Evolutionary conservation across 2,888 invertebrate species (phyloP).

Genomic region (Limnephilus rhombicus): DNA sequence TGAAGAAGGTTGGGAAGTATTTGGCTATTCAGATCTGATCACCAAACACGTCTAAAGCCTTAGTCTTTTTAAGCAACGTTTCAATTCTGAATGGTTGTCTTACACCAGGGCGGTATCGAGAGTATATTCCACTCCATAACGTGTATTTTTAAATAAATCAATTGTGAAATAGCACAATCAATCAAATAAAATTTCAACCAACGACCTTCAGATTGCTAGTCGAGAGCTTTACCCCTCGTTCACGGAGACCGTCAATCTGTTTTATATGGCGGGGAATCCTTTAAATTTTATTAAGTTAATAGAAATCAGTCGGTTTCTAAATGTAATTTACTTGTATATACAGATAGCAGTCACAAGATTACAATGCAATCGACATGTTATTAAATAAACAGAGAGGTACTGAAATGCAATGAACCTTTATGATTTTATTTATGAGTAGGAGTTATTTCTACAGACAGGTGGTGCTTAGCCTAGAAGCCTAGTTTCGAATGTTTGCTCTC

Average conservation of each 20-base stretch:
- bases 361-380: neutral
- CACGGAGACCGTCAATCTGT: neutral
- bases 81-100: no score
- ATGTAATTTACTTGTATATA: neutral
- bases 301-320: neutral
- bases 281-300: neutral
- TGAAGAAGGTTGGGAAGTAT: no score
- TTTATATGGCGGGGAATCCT: neutral
- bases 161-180: no score
- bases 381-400: neutral
- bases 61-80: no score
- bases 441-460: neutral
- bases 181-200: no score
- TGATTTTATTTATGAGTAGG: neutral
- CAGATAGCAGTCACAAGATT: neutral
- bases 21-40: no score
- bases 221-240: no score
- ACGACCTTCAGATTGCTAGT: no score
- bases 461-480: neutral
- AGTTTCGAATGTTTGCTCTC: neutral
- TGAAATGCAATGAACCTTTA: neutral
- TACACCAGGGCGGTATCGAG: no score
- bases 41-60: no score
- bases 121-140: no score
- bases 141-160: no score